Percentiles rank a stretch among this genome's conserved stretches.
These are phyloP conservation scores for Sycobia sp. DNA, from an alignment of 1,140 invertebrate genomes.

Conservation along the genomic window DNA sequence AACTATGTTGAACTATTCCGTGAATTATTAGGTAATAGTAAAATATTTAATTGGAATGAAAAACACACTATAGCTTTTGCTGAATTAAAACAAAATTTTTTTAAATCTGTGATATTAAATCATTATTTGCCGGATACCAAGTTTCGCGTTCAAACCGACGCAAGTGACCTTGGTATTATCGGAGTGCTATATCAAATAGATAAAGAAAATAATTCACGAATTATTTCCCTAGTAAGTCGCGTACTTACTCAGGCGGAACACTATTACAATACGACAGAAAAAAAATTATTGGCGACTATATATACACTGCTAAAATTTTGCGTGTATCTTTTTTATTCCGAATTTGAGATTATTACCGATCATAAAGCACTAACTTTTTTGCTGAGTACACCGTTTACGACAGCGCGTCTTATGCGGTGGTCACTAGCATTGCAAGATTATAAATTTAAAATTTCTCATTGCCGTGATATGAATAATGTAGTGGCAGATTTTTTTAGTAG, in stretches of 20 bases:
- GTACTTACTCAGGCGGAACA: neutral
- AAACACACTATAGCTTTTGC: neutral
- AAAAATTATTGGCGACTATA: constrained; percentile 1
- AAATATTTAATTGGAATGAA: neutral
- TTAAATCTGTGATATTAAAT: neutral
- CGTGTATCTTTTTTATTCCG: neutral
- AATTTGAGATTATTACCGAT: constrained; percentile 21
- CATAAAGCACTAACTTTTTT: constrained; percentile 21
- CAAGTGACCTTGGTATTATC: neutral
- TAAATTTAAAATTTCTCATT: constrained; percentile 50
- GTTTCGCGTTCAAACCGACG: constrained; percentile 5
- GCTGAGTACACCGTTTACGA: neutral
- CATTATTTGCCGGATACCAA: neutral
- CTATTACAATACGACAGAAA: neutral
- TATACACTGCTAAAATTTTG: neutral
- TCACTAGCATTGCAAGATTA: constrained; percentile 52
- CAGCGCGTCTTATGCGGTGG: constrained; percentile 45
- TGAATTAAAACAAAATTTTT: neutral
- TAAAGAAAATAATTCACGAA: neutral
- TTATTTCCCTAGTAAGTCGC: constrained; percentile 1
- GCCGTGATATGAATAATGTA: constrained; percentile 28
- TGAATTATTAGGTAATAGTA: neutral
- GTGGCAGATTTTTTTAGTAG: constrained; percentile 37
- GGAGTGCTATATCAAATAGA: constrained; percentile 17
- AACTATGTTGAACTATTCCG: constrained; percentile 7